Percentiles rank a stretch among this genome's conserved stretches.
Conservation (phyloP, 2,797 vertebrate species). For the Chromobotia macracanthus region DNA sequence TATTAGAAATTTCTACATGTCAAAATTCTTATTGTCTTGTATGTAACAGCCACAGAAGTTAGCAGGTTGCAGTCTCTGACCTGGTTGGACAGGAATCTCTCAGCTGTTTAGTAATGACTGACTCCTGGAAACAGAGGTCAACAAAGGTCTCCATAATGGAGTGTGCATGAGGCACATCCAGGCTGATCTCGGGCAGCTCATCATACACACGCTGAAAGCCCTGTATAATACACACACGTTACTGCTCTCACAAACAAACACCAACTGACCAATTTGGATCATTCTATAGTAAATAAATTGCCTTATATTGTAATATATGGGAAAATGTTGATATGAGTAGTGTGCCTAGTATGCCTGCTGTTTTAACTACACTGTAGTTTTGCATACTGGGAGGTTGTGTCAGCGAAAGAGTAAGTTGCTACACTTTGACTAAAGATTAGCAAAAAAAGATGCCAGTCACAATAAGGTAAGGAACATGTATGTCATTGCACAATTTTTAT, state of each 20-base stretch:
- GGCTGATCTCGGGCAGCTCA: constrained; percentile 83
- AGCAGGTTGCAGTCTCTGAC: constrained; percentile 61
- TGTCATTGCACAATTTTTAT: not conserved
- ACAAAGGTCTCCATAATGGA: constrained; percentile 85
- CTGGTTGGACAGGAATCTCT: constrained; percentile 83
- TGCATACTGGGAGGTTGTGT: too few relatives aligned
- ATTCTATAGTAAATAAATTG: too few relatives aligned
- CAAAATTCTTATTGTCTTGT: not conserved
- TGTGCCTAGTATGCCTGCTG: too few relatives aligned
- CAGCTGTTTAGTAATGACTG: constrained; percentile 85
- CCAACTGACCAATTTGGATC: not conserved
- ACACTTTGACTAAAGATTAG: too few relatives aligned
- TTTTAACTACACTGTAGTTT: too few relatives aligned
- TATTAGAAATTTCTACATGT: not conserved
- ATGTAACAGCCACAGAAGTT: not conserved
- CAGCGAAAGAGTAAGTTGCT: too few relatives aligned
- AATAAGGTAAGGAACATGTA: not conserved
- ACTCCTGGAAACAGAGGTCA: constrained; percentile 83
- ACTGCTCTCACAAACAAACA: not conserved
- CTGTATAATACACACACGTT: constrained; percentile 60
- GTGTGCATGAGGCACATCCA: constrained; percentile 85
- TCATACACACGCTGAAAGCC: constrained; percentile 86
- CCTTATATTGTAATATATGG: too few relatives aligned
- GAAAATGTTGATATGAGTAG: too few relatives aligned
- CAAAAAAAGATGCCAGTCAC: not conserved